Percentiles rank a stretch among this genome's conserved stretches.
Evolutionary conservation across 2,113 vertebrate species (phyloP).

Genomic region (Chrysochloris asiatica): DNA sequence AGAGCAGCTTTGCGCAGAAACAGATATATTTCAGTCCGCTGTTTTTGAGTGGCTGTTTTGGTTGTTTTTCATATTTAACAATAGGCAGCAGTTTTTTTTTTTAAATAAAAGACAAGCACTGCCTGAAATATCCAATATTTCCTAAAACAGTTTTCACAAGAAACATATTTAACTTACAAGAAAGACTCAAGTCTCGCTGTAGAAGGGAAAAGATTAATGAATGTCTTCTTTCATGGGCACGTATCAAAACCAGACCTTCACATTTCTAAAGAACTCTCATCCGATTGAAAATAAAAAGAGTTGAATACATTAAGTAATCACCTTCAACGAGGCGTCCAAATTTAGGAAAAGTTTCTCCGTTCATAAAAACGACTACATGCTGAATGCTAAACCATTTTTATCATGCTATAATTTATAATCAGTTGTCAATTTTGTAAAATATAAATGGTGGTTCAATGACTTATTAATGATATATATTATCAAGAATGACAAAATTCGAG

Average conservation of each 20-base stretch:
- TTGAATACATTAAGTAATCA: background rate
- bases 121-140: conserved; percentile 71
- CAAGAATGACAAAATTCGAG: background rate
- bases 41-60: background rate
- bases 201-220: background rate
- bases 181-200: background rate
- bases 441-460: background rate
- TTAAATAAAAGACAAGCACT: conserved; percentile 64
- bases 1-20: conserved; percentile 25
- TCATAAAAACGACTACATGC: conserved; percentile 22
- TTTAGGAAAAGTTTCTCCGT: background rate
- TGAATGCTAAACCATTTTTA: background rate
- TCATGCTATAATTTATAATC: background rate
- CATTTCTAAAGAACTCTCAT: background rate
- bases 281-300: background rate
- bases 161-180: conserved; percentile 48
- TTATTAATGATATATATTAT: background rate
- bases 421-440: conserved; percentile 7
- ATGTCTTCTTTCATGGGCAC: background rate
- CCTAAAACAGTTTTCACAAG: conserved; percentile 75
- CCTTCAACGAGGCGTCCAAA: background rate
- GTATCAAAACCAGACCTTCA: background rate
- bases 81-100: conserved; percentile 67
- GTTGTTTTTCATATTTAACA: background rate
- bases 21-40: conserved; percentile 3